Evolutionary conservation across 1,140 invertebrate genomes (phyloP).

Genomic region (Pogonomyrmex californicus): DNA sequence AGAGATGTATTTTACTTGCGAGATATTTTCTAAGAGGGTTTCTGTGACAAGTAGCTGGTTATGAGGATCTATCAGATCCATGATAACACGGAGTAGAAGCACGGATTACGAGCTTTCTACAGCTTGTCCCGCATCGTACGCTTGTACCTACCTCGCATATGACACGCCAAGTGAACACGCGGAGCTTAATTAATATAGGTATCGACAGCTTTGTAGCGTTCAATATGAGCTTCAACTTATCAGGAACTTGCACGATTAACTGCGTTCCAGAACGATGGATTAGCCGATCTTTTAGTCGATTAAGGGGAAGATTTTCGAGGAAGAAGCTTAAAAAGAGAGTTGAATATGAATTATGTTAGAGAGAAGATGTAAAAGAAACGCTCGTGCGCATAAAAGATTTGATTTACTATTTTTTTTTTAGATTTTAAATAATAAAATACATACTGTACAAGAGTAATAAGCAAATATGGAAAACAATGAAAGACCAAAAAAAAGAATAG

Average conservation of each 20-base stretch:
- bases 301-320: background rate
- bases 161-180: constrained; percentile 62
- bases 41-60: constrained; percentile 60
- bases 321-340: background rate
- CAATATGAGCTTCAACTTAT: constrained; percentile 22
- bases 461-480: background rate
- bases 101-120: constrained; percentile 42
- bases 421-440: background rate
- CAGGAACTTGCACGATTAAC: constrained; percentile 46
- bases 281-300: constrained; percentile 20
- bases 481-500: background rate
- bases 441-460: background rate
- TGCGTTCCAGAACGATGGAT: constrained; percentile 19
- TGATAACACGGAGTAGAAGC: constrained; percentile 55
- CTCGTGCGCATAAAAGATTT: background rate
- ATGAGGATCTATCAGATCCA: constrained; percentile 36
- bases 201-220: constrained; percentile 62
- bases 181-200: constrained; percentile 69
- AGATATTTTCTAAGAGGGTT: background rate
- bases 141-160: constrained; percentile 62
- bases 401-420: background rate
- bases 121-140: constrained; percentile 62
- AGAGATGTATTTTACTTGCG: background rate
- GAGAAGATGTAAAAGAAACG: background rate
- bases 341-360: background rate